A percentile compares a stretch with the other conserved stretches of the same genome.
These are phyloP conservation scores for Leptodirus hochenwartii DNA, from an alignment of 2,888 invertebrate genomes.

Conservation along the genomic window DNA sequence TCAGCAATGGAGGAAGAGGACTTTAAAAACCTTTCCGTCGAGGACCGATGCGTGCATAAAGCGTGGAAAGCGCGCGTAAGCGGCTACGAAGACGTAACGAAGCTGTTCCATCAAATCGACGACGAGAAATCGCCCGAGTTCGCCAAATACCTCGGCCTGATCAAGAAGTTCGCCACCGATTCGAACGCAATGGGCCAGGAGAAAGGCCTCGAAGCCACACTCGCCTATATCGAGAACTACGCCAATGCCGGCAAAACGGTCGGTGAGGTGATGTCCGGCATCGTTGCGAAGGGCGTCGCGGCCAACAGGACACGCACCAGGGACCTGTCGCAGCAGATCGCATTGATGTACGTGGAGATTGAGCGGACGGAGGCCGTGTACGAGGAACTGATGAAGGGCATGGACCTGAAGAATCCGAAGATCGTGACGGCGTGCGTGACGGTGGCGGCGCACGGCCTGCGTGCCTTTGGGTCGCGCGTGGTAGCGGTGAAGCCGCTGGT, in stretches of 20 bases:
- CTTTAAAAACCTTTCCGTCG: conserved; percentile 70
- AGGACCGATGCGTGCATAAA: conserved; percentile 86
- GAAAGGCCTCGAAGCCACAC: conserved; percentile 80
- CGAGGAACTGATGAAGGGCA: conserved; percentile 85
- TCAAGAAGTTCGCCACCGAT: conserved; percentile 89
- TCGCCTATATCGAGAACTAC: conserved; percentile 84
- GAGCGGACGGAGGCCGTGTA: conserved; percentile 81
- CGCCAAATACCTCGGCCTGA: conserved; percentile 62
- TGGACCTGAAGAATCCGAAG: conserved; percentile 93
- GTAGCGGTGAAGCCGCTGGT: conserved; percentile 74
- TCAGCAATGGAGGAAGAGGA: conserved; percentile 63
- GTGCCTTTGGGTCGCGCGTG: conserved; percentile 85
- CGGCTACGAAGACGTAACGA: conserved; percentile 87
- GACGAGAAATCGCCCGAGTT: conserved; percentile 92
- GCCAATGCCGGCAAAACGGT: conserved; percentile 72
- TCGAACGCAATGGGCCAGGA: conserved; percentile 93
- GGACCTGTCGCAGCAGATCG: conserved; percentile 76
- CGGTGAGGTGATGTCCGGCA: conserved; percentile 57
- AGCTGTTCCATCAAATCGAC: conserved; percentile 69
- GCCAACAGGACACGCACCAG: conserved; percentile 82
- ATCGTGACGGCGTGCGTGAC: conserved; percentile 72
- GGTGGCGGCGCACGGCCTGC: conserved; percentile 55
- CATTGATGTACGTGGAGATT: conserved; percentile 87
- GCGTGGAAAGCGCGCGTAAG: conserved; percentile 89
- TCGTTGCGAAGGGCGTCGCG: conserved; percentile 83